Conservation (phyloP, 2,797 vertebrate genomes). For the Myiothlypis chrysogaster region DNA sequence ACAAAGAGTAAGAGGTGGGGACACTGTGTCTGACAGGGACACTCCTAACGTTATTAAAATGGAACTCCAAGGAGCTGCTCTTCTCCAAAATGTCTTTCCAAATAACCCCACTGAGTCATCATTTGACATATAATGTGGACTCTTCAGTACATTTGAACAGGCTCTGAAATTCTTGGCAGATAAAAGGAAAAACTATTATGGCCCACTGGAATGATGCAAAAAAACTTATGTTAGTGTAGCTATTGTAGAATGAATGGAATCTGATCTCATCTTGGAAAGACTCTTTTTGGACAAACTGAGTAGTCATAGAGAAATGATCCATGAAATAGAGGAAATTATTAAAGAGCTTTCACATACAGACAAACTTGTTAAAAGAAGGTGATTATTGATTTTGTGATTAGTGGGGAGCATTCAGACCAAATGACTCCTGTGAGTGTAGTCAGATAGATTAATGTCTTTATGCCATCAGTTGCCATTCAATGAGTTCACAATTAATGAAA, state of each 20-base stretch:
- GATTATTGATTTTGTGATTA: slow-evolving; percentile 62
- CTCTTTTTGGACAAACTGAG: neutral
- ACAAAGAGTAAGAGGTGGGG: neutral
- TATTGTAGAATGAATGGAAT: neutral
- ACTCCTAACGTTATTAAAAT: neutral
- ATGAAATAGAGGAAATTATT: slow-evolving; percentile 11
- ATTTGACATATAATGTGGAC: neutral
- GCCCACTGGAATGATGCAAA: neutral
- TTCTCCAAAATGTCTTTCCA: neutral
- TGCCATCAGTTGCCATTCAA: neutral
- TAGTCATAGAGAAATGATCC: neutral
- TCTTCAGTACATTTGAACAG: neutral
- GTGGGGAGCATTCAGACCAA: slow-evolving; percentile 11
- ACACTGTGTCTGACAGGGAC: neutral
- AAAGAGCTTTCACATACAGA: slow-evolving; percentile 15
- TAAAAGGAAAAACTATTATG: neutral
- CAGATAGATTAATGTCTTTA: slow-evolving; percentile 21
- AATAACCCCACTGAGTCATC: neutral
- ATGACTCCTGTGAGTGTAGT: slow-evolving; percentile 31
- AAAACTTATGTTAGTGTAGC: neutral
- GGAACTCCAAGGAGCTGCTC: neutral
- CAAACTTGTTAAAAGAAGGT: slow-evolving; percentile 22
- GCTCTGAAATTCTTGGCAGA: neutral
- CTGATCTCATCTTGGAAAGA: neutral
- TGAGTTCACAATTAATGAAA: neutral